Conservation (phyloP, 1,140 invertebrate genomes). For the Trachelipus rathkii region DNA sequence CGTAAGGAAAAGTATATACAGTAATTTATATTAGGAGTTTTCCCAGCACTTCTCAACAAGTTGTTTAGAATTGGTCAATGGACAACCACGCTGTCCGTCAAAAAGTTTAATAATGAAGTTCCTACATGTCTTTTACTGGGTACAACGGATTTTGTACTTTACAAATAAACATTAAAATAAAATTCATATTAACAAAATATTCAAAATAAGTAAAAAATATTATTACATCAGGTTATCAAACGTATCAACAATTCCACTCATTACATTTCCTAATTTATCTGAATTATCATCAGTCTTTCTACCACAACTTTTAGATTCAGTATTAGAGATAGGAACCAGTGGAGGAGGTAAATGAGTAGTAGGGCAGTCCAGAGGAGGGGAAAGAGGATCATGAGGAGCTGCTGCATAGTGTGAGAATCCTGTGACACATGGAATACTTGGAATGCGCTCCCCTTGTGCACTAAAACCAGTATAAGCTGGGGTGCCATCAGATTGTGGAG, state of each 20-base stretch:
- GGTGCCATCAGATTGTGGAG: background rate
- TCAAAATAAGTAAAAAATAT: background rate
- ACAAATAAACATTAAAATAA: too few species aligned
- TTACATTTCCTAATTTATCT: conserved; percentile 40
- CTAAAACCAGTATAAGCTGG: conserved; percentile 63
- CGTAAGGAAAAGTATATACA: too few species aligned
- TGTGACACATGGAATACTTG: conserved; percentile 67
- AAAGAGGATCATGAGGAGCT: conserved; percentile 25
- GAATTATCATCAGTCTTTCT: conserved; percentile 46
- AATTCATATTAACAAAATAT: too few species aligned
- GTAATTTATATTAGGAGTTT: too few species aligned
- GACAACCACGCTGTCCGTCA: too few species aligned
- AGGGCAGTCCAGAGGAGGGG: conserved; percentile 25
- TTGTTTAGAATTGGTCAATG: too few species aligned
- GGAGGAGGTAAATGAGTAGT: conserved; percentile 32
- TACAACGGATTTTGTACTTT: too few species aligned
- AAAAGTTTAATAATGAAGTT: too few species aligned
- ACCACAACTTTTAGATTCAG: conserved; percentile 10
- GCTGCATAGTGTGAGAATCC: conserved; percentile 54
- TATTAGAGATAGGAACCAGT: conserved; percentile 26
- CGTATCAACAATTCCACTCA: conserved; percentile 41
- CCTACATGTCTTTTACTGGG: too few species aligned
- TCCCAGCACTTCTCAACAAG: too few species aligned
- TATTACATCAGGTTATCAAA: conserved; percentile 43
- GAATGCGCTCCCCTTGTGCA: conserved; percentile 63